Conservation (phyloP, 2,113 vertebrate species). For the Gallinago undulata region DNA sequence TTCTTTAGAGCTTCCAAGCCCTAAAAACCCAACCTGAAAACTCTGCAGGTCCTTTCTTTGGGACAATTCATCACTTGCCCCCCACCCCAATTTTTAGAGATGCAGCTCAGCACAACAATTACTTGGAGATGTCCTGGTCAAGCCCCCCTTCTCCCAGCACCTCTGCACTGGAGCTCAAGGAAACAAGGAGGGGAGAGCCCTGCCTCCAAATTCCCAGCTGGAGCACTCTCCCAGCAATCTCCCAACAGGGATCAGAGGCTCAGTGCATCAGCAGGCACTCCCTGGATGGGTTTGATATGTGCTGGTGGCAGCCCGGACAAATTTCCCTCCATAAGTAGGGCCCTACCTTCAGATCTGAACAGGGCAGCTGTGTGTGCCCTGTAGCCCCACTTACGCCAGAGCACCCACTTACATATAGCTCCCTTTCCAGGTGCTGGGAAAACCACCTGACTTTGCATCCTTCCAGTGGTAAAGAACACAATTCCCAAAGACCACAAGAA, state of each 20-base stretch:
- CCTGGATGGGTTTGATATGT: neutral
- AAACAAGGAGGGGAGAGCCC: neutral
- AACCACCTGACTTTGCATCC: neutral
- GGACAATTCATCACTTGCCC: neutral
- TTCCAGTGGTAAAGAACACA: neutral
- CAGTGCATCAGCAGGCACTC: neutral
- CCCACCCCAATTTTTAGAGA: neutral
- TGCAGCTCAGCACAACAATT: neutral
- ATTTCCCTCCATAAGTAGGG: neutral
- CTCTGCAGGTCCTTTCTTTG: neutral
- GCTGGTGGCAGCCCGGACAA: neutral
- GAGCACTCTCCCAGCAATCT: neutral
- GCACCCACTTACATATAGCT: fast-evolving
- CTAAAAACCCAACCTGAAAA: neutral
- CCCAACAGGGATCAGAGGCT: fast-evolving
- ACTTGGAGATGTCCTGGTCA: neutral
- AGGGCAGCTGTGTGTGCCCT: neutral
- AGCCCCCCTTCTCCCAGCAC: neutral
- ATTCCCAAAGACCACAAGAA: neutral
- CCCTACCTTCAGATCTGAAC: neutral
- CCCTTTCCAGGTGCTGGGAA: neutral
- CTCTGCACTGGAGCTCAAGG: neutral
- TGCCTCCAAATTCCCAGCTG: neutral
- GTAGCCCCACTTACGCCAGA: neutral
- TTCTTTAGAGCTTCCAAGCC: neutral